Evolutionary conservation across 2,113 vertebrate species (phyloP), one percentile per base, ranked within the genome.

Genomic region (Uria aalge): DNA sequence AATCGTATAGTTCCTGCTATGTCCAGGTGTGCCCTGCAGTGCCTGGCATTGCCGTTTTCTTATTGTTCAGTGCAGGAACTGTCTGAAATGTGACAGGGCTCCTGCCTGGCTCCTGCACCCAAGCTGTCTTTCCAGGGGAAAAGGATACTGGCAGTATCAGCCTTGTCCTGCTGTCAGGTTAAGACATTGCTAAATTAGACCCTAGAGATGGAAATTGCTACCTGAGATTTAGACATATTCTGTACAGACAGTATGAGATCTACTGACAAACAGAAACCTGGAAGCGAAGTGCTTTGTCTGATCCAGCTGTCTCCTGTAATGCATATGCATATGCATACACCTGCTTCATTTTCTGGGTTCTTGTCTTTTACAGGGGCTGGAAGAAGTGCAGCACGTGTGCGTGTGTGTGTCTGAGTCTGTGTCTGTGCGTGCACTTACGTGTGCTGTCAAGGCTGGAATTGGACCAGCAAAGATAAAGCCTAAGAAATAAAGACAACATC

Each of bases 1-100:
- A 38, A 21, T 32, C 0, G 2, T 23, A 7, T 12, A 5, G 20
- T 1, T 47, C 78, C n/a, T 41, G 73, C 40, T 53, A 1, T 5
- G 18, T 6, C 24, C 2, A 38, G 53, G 17, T 15, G 40, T 50
- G 26, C 63, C 41, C 50, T 27, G 5, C 56, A 10, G 27, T 14
- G 78, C 56, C 50, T 40, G 43, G 19, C 27, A 18, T 7, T 24
- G 34, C n/a, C 9, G 32, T 38, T 69, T 40, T 15, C 32, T 47
- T 9, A 24, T 5, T 17, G 23, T 10, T 71, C 38, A 27, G 57
- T 47, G 64, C 38, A 66, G 57, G 43, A 63, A n/a, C 23, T 29
- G 30, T 23, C 62, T 50, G 69, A 20, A 27, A 48, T 1, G 21
- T 36, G 60, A 4, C 15, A 15, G 30, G 34, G 68, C 29, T 64